Base-by-base conservation (phyloP, 2,797 vertebrate genomes). In the Enteromius argenteus region DNA sequence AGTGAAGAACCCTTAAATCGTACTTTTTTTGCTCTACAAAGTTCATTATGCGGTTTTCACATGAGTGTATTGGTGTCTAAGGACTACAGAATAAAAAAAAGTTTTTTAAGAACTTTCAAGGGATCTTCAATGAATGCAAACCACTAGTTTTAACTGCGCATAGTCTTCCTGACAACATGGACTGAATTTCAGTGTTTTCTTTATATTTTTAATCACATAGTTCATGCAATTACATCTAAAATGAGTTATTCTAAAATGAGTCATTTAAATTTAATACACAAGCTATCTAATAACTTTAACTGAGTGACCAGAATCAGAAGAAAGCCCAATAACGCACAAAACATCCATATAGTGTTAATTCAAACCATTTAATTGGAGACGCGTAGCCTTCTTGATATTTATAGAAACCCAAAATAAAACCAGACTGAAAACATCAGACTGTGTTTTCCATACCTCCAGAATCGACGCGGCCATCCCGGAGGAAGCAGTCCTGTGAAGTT, bases 391-490 rank as follows among this genome's bases (percentile, higher is more conserved):
- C n/a, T 69, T 27, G 60, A 64, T 35, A 15, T 46, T 30, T 3
- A 21, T 5, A 71, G 23, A 81, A 27, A 35, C 15, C 49, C 14
- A 9, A 27, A 39, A 35, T 46, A 42, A 81, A 72, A 35, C 2
- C 11, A 21, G 1, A 64, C 6, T 46, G 23, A 49, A 56, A 17
- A 27, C 23, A 35, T 19, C 56, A 46, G 62, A 23, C 9, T 13
- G 66, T 37, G 21, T 87, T 90, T 93, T 93, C 88, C 93, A 89
- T 96, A 96, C 96, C 96, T 97, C 96, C 92, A 97, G 95, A 95
- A 96, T 95, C 91, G 96, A 97, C 95, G 96, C 96, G 91, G 96
- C 96, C 97, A 97, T 97, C 95, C 94, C 95, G 95, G 95, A 96
- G 95, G 94, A 84, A 95, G 90, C 92, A 89, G 94, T 93, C 95